Percentiles rank a stretch among this genome's conserved stretches.
Evolutionary conservation across 2,888 invertebrate genomes (phyloP).

Genomic region (Incurvaria masculella): DNA sequence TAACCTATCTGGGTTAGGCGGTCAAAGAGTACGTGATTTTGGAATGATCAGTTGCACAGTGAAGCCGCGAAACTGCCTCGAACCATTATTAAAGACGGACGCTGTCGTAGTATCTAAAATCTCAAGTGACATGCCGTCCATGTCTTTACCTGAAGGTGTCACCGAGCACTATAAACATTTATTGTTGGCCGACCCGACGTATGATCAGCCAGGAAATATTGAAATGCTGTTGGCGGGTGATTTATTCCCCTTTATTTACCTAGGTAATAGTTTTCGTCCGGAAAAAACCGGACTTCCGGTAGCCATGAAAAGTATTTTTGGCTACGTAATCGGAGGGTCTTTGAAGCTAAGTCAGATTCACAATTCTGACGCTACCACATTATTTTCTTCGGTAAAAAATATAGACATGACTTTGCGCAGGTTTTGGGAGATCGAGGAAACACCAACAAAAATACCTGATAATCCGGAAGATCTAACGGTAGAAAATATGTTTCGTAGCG

Average conservation of each 20-base stretch:
- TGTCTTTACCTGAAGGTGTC: too few relatives aligned
- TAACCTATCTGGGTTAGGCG: too few relatives aligned
- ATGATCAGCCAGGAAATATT: neutral
- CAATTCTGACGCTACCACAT: neutral
- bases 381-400: neutral
- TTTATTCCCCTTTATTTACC: neutral
- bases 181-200: neutral
- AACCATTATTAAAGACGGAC: too few relatives aligned
- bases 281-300: constrained; percentile 3
- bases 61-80: too few relatives aligned
- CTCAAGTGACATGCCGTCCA: too few relatives aligned
- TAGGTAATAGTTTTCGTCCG: neutral
- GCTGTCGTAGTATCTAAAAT: too few relatives aligned
- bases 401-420: constrained; percentile 1
- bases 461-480: constrained; percentile 4
- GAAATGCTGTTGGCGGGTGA: neutral
- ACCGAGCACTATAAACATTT: constrained; percentile 1
- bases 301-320: constrained; percentile 7
- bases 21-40: too few relatives aligned
- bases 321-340: constrained; percentile 7
- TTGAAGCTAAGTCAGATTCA: neutral
- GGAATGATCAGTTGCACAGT: too few relatives aligned
- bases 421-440: constrained; percentile 10
- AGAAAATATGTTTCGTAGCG: constrained; percentile 4
- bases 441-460: neutral